Conservation (phyloP, 2,113 vertebrate genomes). For the Typhlomys cinereus region DNA sequence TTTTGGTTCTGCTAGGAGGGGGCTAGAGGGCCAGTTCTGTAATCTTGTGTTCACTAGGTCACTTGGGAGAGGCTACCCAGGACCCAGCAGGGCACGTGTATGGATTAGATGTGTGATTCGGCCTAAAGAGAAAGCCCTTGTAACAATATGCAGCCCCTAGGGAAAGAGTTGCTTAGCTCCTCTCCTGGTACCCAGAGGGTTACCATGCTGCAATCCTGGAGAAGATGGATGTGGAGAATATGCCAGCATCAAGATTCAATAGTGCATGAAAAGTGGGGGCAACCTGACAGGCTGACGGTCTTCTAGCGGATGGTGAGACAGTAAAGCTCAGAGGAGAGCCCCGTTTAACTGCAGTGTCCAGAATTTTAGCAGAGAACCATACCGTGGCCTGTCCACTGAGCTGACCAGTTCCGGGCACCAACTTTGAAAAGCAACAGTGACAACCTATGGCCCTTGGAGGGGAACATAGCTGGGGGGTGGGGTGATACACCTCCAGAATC, state of each 20-base stretch:
- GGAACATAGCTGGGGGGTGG: background rate
- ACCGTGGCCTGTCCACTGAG: background rate
- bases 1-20: background rate
- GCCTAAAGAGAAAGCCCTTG: background rate
- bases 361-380: background rate
- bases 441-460: background rate
- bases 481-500: background rate
- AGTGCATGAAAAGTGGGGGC: background rate
- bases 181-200: background rate
- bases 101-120: background rate
- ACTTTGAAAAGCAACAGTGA: background rate
- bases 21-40: background rate
- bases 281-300: background rate
- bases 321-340: background rate
- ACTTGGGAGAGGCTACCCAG: background rate
- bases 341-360: background rate
- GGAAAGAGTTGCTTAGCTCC: background rate
- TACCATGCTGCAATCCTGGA: background rate
- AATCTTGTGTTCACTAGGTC: background rate
- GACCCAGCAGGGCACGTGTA: accelerated
- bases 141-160: background rate
- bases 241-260: background rate
- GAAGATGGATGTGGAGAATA: constrained; percentile 22
- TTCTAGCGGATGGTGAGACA: constrained; percentile 10
- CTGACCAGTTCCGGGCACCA: background rate